These are phyloP conservation scores for Hyles euphorbiae DNA, from an alignment of 1,140 invertebrate species.

Conservation along the genomic window DNA sequence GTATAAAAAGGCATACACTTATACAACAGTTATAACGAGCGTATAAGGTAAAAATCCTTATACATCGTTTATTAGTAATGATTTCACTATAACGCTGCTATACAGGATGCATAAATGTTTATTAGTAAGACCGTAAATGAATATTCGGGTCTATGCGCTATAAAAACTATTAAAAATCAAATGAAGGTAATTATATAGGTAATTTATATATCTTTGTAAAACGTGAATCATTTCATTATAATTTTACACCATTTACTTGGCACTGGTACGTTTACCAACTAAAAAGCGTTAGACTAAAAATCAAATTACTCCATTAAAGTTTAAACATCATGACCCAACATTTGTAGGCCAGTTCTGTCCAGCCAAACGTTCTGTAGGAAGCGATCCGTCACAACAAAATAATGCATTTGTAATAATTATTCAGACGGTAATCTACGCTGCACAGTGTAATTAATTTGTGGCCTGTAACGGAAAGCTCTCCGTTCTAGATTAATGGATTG, in stretches of 20 bases:
- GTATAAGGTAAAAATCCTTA: no score
- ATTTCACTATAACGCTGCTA: no score
- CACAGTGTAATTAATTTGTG: slow-evolving; percentile 61
- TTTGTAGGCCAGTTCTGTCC: no score
- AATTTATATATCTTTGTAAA: not conserved
- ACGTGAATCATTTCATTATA: not conserved
- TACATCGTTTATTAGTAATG: no score
- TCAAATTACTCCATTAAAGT: no score
- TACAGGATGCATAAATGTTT: no score
- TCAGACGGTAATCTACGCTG: slow-evolving; percentile 37
- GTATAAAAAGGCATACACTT: no score
- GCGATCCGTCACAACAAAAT: slow-evolving; percentile 27
- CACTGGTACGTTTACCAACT: not conserved
- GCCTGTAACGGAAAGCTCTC: slow-evolving; percentile 58
- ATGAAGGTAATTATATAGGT: not conserved
- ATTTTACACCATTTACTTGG: not conserved
- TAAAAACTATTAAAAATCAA: not conserved
- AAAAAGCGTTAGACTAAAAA: no score
- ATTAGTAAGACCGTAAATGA: no score
- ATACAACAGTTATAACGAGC: no score
- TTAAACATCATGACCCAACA: no score
- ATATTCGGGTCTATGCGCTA: not conserved
- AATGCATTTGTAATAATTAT: slow-evolving; percentile 36
- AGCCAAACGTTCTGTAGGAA: slow-evolving; percentile 9
- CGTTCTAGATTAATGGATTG: slow-evolving; percentile 57